phyloP scores from a whole-genome alignment of 1,140 invertebrate genomes.

The Cydia pomonella region DNA sequence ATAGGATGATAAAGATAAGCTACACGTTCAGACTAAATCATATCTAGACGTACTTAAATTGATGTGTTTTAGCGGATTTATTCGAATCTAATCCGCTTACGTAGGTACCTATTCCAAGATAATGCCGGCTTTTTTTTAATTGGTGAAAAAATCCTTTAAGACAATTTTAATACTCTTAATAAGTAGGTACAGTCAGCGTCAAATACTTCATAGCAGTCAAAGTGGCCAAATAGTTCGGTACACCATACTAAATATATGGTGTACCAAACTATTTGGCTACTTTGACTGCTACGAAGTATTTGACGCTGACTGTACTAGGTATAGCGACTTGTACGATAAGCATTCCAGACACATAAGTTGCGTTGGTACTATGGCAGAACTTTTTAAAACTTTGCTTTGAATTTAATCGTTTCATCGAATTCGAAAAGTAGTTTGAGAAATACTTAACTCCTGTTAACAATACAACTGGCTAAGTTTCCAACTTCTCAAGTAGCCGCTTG shows the following conservation, averaged over 20 bases:
- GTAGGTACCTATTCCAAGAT: background rate
- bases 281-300: no score
- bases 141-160: no score
- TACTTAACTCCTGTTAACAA: background rate
- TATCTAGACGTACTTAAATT: conserved; percentile 17
- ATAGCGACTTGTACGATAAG: no score
- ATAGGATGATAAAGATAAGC: background rate
- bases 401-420: background rate
- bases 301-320: no score
- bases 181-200: no score
- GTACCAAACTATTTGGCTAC: no score
- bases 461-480: background rate
- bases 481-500: conserved; percentile 4
- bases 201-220: no score
- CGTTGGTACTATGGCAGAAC: no score
- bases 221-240: no score
- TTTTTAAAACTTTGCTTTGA: background rate
- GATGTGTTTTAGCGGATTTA: conserved; percentile 23
- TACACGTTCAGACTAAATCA: conserved; percentile 11
- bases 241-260: no score
- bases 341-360: no score
- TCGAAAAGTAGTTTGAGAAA: conserved; percentile 2
- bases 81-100: conserved; percentile 9
- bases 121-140: background rate
- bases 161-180: no score